Conservation (phyloP, 2,888 invertebrate genomes). For the Lysandra coridon region DNA sequence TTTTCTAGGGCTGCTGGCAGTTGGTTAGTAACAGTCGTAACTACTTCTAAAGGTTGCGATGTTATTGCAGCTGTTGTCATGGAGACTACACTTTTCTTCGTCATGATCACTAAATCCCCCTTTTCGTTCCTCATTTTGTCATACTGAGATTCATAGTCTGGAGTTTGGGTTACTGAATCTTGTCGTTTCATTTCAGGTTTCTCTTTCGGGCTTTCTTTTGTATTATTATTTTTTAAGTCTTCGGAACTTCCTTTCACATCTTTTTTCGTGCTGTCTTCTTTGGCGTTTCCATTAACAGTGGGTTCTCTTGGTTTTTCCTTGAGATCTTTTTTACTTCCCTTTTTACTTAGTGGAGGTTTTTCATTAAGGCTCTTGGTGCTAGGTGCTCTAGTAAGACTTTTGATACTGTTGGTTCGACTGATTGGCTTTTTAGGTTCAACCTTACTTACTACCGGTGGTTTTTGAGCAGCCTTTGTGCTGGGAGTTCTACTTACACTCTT, state of each 20-base stretch:
- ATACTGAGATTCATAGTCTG: slow-evolving; percentile 74
- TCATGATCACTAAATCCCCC: slow-evolving; percentile 69
- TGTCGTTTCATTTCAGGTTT: slow-evolving; percentile 35
- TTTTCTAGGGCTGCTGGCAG: slow-evolving; percentile 72
- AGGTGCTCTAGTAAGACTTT: slow-evolving; percentile 64
- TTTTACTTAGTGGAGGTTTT: slow-evolving; percentile 65
- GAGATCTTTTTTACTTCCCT: slow-evolving; percentile 60
- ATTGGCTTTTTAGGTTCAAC: slow-evolving; percentile 64
- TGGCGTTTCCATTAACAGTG: slow-evolving; percentile 59
- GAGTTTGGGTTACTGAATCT: slow-evolving; percentile 56
- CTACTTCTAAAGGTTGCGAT: slow-evolving; percentile 78
- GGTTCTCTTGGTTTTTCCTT: slow-evolving; percentile 58
- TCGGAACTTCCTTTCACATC: slow-evolving; percentile 43
- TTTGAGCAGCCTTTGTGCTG: slow-evolving; percentile 58
- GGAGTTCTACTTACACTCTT: slow-evolving; percentile 59
- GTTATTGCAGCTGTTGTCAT: slow-evolving; percentile 82
- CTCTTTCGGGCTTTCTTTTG: slow-evolving; percentile 16
- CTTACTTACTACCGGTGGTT: slow-evolving; percentile 55
- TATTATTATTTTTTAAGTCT: slow-evolving; percentile 45
- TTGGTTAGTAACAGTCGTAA: slow-evolving; percentile 78
- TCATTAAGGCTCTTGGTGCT: slow-evolving; percentile 67
- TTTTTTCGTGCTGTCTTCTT: slow-evolving; percentile 45
- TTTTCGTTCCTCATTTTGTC: slow-evolving; percentile 68
- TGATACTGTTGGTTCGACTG: slow-evolving; percentile 67
- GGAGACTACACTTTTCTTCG: slow-evolving; percentile 76